A percentile compares a stretch with the other conserved stretches of the same genome.
phyloP scores from a whole-genome alignment of 2,113 vertebrate genomes.

The Tonatia bakeri region DNA sequence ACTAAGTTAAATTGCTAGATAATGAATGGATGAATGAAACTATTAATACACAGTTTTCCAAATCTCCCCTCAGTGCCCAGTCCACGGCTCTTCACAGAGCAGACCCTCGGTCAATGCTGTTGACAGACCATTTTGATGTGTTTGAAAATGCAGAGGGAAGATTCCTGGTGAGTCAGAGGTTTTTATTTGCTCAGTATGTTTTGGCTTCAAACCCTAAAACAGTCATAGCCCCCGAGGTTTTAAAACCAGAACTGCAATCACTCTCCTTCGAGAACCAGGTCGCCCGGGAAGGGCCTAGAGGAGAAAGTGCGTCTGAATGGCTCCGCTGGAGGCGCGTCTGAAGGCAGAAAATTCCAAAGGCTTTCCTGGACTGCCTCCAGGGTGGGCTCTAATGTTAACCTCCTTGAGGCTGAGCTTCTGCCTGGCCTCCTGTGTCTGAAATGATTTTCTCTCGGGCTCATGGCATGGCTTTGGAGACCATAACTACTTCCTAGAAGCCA shows the following conservation, averaged over 20 bases:
- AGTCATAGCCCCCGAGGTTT: conserved; percentile 47
- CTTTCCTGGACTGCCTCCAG: conserved; percentile 71
- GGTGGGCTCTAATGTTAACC: conserved; percentile 67
- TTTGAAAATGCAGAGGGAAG: conserved; percentile 46
- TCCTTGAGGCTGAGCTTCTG: conserved; percentile 52
- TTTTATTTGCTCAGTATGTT: conserved; percentile 69
- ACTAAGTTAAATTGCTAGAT: conserved; percentile 44
- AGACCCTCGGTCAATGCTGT: conserved; percentile 46
- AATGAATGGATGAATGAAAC: conserved; percentile 47
- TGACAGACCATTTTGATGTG: conserved; percentile 69
- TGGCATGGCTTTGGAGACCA: conserved; percentile 77
- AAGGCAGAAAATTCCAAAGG: conserved; percentile 77
- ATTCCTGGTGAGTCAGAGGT: conserved; percentile 58
- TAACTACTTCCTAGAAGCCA: conserved; percentile 77
- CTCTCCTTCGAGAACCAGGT: conserved; percentile 76
- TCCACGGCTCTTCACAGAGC: neutral
- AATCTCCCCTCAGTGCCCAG: conserved; percentile 26
- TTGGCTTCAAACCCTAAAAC: conserved; percentile 57
- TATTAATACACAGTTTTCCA: conserved; percentile 35
- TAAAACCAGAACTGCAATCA: conserved; percentile 40
- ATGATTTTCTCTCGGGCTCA: conserved; percentile 67
- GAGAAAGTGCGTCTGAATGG: conserved; percentile 77
- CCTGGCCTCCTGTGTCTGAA: conserved; percentile 53
- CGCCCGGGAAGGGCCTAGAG: conserved; percentile 79
- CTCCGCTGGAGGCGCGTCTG: conserved; percentile 75